Evolutionary conservation across 2,888 invertebrate genomes (phyloP), one percentile per base, ranked within the genome.

Genomic region (Pseudococcus viburni): DNA sequence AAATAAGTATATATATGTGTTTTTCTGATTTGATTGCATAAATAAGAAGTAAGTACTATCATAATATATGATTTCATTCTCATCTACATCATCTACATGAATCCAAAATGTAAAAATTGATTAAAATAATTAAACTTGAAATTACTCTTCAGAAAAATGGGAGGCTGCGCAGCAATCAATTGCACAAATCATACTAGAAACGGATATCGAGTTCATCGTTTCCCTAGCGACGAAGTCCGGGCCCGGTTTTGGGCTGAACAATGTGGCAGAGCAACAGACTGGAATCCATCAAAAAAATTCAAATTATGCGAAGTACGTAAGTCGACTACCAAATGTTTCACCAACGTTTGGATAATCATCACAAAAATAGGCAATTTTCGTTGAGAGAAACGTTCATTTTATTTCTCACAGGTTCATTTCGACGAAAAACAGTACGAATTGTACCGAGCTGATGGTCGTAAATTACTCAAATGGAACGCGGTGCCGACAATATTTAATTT

Each of bases 401-500:
- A 8, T 59, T n/a, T 8, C 6, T 7, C n/a, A n/a, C 15, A 59
- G 59, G 5, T n/a, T 8, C 59, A 59, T 59, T 59, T 59, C n/a
- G 8, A 4, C 0, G 3, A 17, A 19, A n/a, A 59, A n/a, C 59
- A 59, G n/a, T 59, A 59, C 6, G 59, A 59, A 17, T 59, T 59
- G n/a, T 17, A 59, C 8, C n/a, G 59, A 59, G 59, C 59, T n/a
- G 59, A 59, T 59, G 59, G n/a, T 59, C 59, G 59, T 59, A 59
- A 59, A 19, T 59, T 59, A n/a, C n/a, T 59, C n/a, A 59, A n/a
- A 59, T 59, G n/a, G 59, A 59, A 59, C n/a, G 59, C 59, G 59
- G 5, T 59, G 5, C 59, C 59, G 3, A n/a, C 59, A 59, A 59
- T 59, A 15, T 59, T 59, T 6, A 59, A 59, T n/a, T 59, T n/a